Base-by-base conservation (phyloP, 2,113 vertebrate genomes). In the Castor canadensis region DNA sequence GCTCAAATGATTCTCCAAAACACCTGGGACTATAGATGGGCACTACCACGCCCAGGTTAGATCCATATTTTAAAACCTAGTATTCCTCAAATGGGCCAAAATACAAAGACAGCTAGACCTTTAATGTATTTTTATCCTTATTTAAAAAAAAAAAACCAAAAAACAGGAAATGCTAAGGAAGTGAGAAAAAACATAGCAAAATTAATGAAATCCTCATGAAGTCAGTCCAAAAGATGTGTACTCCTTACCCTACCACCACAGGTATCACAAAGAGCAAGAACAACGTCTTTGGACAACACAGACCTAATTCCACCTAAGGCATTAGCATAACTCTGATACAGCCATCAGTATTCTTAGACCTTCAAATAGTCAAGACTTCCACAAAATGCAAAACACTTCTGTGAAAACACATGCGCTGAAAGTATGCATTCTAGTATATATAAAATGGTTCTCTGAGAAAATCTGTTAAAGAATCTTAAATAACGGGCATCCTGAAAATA, bases 181-280 rank as follows among this genome's bases (percentile, higher is more conserved):
- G 20, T 32, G 32, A 45, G 35, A 11, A 56, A 72, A 62, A 86
- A 72, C 52, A 24, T 11, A 72, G 24, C 15, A 40, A 72, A 82
- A 77, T 60, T 40, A 71, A 89, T 52, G n/a, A 87, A 64, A 76
- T 43, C 26, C 38, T 77, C 49, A 60, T 3, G 38, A 87, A 92
- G 24, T 43, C 71, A 12, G 19, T 40, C 40, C 40, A 72, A 91
- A 58, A 60, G 24, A 30, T 5, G 56, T 1, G 6, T 1, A 11
- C 32, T 6, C 0, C 0, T 40, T 47, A 13, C 8, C 19, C 4
- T 3, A 2, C 10, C 66, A 52, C n/a, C 1, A 3, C 67, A 35
- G n/a, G 40, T 10, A 9, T 40, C 22, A 15, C 56, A 20, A 20
- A n/a, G 54, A 12, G 76, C 32, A 54, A n/a, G n/a, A n/a, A n/a